These are phyloP conservation scores for Apamea crenata DNA, from an alignment of 2,888 invertebrate genomes.

Conservation along the genomic window DNA sequence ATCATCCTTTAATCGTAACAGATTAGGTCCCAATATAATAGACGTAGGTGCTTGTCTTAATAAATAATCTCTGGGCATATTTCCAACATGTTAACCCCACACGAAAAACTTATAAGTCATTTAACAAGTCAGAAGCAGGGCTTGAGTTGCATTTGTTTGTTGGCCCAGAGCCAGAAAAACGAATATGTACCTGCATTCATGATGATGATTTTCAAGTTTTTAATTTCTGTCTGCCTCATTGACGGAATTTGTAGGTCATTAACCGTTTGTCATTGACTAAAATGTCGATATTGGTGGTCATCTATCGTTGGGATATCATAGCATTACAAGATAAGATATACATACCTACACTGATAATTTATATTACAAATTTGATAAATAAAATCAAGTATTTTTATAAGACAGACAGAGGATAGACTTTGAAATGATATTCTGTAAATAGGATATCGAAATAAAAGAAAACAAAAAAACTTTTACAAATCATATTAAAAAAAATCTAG, in stretches of 20 bases:
- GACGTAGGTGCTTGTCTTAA: slow-evolving; percentile 3
- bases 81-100: slow-evolving; percentile 32
- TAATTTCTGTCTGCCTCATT: not conserved
- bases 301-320: slow-evolving; percentile 14
- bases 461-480: too few species aligned
- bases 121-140: slow-evolving; percentile 34
- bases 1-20: slow-evolving; percentile 2
- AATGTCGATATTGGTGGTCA: slow-evolving; percentile 37
- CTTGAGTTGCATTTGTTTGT: slow-evolving; percentile 3
- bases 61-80: slow-evolving; percentile 27
- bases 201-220: slow-evolving; percentile 1
- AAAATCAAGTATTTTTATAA: not conserved
- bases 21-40: not conserved
- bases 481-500: too few species aligned
- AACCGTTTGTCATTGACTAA: slow-evolving; percentile 25
- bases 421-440: not conserved
- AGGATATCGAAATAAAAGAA: too few species aligned
- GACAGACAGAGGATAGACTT: not conserved
- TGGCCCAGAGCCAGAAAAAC: slow-evolving; percentile 38
- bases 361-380: slow-evolving; percentile 3
- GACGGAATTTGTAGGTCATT: slow-evolving; percentile 25
- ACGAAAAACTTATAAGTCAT: slow-evolving; percentile 33
- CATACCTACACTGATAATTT: slow-evolving; percentile 19
- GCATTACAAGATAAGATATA: slow-evolving; percentile 1
- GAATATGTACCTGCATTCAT: not conserved